A percentile compares a stretch with the other conserved stretches of the same genome.
These are phyloP conservation scores for Drosophila aff. DNA, from an alignment of 1,140 invertebrate genomes.

Conservation along the genomic window DNA sequence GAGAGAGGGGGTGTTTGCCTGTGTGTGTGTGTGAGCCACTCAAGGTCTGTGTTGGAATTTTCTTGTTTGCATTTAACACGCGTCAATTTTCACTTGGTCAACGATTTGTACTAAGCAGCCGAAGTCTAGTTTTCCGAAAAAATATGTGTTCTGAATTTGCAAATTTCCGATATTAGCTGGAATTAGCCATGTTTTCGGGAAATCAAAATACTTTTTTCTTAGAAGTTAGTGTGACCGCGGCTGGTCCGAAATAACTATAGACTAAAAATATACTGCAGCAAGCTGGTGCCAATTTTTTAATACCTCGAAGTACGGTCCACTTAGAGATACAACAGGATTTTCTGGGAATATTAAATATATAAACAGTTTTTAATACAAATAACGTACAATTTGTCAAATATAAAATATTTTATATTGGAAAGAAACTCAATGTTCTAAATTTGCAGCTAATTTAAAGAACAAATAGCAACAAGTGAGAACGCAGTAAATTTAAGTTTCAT, in stretches of 20 bases:
- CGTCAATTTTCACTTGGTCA: conserved; percentile 22
- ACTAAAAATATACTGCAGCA: not conserved
- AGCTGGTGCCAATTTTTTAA: not conserved
- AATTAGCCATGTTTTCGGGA: conserved; percentile 66
- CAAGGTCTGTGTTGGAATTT: conserved; percentile 82
- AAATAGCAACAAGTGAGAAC: not conserved
- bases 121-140: conserved; percentile 3
- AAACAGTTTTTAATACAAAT: not conserved
- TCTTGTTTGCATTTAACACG: conserved; percentile 45
- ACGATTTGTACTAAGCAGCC: conserved; percentile 11
- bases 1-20: conserved; percentile 4
- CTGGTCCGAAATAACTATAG: conserved; percentile 10
- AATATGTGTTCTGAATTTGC: conserved; percentile 13
- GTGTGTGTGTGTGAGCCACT: conserved; percentile 50
- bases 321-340: too few relatives aligned
- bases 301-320: too few relatives aligned
- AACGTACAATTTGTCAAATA: not conserved
- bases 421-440: not conserved
- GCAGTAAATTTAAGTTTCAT: not conserved
- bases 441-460: not conserved
- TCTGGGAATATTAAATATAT: too few relatives aligned
- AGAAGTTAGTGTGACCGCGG: conserved; percentile 15
- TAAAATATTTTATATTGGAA: too few relatives aligned
- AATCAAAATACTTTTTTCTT: conserved; percentile 71
- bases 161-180: conserved; percentile 22